Percentiles rank a stretch among this genome's conserved stretches.
Evolutionary conservation across 2,888 invertebrate genomes (phyloP).

Genomic region (Serripes groenlandicus): DNA sequence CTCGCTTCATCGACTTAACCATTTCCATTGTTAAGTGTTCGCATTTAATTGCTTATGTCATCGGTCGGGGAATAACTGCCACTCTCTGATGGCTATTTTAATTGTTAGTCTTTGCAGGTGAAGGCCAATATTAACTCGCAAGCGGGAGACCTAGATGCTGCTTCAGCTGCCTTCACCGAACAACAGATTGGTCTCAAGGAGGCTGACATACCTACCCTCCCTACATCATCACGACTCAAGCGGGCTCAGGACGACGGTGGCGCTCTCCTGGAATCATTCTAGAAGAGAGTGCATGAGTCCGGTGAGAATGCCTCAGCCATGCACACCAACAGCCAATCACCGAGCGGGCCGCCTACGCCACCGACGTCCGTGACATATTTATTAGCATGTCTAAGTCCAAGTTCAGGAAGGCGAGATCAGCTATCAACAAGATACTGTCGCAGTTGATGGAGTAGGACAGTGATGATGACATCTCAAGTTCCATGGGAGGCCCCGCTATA

Average conservation of each 20-base stretch:
- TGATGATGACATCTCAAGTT: slow-evolving; percentile 44
- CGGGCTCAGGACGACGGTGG: slow-evolving; percentile 22
- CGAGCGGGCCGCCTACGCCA: slow-evolving; percentile 44
- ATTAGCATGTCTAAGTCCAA: slow-evolving; percentile 47
- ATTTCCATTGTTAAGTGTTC: no score
- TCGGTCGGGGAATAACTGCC: no score
- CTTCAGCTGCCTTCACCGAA: slow-evolving; percentile 26
- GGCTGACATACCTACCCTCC: neutral
- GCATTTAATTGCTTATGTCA: no score
- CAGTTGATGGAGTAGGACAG: slow-evolving; percentile 59
- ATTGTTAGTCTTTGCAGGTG: slow-evolving; percentile 33
- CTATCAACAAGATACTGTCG: slow-evolving; percentile 47
- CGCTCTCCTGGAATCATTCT: slow-evolving; percentile 27
- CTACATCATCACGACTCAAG: slow-evolving; percentile 18
- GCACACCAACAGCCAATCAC: slow-evolving; percentile 48
- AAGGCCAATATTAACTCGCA: slow-evolving; percentile 36
- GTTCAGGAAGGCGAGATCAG: slow-evolving; percentile 47
- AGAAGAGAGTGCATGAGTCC: slow-evolving; percentile 40
- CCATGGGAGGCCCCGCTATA: neutral
- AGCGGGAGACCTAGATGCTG: slow-evolving; percentile 32
- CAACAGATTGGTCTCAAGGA: neutral
- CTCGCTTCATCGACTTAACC: no score
- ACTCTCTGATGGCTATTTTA: no score
- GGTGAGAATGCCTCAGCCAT: slow-evolving; percentile 26
- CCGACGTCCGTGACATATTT: slow-evolving; percentile 56